phyloP scores from a whole-genome alignment of 1,140 invertebrate genomes.

The Megalopta genalis region DNA sequence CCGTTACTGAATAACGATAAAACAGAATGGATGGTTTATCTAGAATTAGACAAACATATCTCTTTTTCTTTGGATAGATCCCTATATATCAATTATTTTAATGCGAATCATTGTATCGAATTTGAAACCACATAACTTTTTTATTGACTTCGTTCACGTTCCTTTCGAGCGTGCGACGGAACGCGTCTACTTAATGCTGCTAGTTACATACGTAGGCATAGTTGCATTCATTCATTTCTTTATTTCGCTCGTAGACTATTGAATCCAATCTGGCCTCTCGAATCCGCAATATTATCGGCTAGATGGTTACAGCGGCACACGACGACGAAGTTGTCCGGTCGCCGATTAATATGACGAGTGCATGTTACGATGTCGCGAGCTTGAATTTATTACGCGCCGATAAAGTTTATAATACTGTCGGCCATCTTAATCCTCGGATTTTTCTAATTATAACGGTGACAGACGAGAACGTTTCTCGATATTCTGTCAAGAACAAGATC shows the following conservation, averaged over 20 bases:
- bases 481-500: too few species aligned
- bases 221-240: neutral
- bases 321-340: conserved; percentile 17
- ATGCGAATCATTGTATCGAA: too few species aligned
- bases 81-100: too few species aligned
- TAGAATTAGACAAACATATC: too few species aligned
- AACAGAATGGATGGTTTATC: too few species aligned
- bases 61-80: too few species aligned
- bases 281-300: conserved; percentile 35
- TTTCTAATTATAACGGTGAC: neutral
- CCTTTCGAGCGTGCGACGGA: conserved; percentile 23
- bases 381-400: conserved; percentile 17
- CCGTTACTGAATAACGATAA: too few species aligned
- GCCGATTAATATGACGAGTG: conserved; percentile 24
- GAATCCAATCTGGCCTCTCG: conserved; percentile 25
- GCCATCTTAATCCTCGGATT: too few species aligned
- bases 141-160: too few species aligned
- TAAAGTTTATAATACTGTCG: conserved; percentile 2
- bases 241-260: neutral
- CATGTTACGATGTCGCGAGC: conserved; percentile 19
- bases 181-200: neutral
- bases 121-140: too few species aligned
- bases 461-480: too few species aligned
- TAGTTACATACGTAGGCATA: neutral
- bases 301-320: conserved; percentile 1